A percentile compares a stretch with the other conserved stretches of the same genome.
These are phyloP conservation scores for Vandiemenella viatica DNA, from an alignment of 2,888 invertebrate genomes.

Conservation along the genomic window DNA sequence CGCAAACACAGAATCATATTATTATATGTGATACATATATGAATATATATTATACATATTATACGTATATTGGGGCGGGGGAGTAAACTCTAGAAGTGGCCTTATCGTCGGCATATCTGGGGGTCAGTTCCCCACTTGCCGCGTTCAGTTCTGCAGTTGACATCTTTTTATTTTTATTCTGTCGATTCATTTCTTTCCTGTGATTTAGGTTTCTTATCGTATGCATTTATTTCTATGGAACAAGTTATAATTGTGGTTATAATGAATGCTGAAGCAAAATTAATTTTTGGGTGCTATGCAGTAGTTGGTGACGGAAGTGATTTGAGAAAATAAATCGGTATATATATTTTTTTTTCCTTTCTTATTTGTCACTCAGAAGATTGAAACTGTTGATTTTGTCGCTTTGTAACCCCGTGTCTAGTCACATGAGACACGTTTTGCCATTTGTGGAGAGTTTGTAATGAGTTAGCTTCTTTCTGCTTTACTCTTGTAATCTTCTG, in stretches of 20 bases:
- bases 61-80: background rate
- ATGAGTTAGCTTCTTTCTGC: too few relatives aligned
- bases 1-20: background rate
- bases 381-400: too few relatives aligned
- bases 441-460: too few relatives aligned
- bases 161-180: background rate
- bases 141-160: background rate
- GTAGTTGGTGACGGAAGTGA: conserved; percentile 3
- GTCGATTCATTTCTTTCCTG: background rate
- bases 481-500: too few relatives aligned
- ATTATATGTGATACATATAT: conserved; percentile 4
- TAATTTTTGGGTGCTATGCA: conserved; percentile 6
- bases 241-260: background rate
- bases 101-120: conserved; percentile 7
- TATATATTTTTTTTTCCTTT: too few relatives aligned
- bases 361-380: too few relatives aligned
- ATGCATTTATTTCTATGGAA: conserved; percentile 15
- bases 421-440: too few relatives aligned
- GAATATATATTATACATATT: conserved; percentile 2
- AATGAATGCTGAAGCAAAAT: conserved; percentile 6
- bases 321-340: too few relatives aligned
- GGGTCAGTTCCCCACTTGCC: background rate
- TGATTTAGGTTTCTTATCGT: conserved; percentile 5
- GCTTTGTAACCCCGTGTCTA: too few relatives aligned
- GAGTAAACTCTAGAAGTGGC: conserved; percentile 6